Percentiles rank a stretch among this genome's conserved stretches.
These are phyloP conservation scores for Rugalucina vietnamica DNA, from an alignment of 2,888 invertebrate genomes.

Conservation along the genomic window DNA sequence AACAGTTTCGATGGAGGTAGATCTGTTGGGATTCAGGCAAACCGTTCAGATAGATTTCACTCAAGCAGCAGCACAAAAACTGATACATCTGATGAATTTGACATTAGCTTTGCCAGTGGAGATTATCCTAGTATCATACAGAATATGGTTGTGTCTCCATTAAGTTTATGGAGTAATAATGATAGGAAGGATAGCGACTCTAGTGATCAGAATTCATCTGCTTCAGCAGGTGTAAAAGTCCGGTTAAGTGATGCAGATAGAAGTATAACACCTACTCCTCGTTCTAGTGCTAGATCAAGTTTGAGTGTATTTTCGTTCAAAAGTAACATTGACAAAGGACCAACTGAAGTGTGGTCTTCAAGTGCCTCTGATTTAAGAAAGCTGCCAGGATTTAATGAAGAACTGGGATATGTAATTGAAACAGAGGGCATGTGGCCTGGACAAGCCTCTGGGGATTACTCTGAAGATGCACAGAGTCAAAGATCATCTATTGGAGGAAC, in stretches of 20 bases:
- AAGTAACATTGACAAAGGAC: conserved; percentile 56
- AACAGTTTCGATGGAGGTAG: conserved; percentile 43
- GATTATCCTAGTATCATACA: conserved; percentile 23
- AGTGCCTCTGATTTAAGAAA: conserved; percentile 49
- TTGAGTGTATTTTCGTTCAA: conserved; percentile 44
- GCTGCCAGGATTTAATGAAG: conserved; percentile 46
- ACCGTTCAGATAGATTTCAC: background rate
- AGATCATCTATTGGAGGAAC: conserved; percentile 42
- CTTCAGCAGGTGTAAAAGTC: conserved; percentile 48
- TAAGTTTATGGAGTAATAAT: conserved; percentile 70
- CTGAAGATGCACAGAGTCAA: conserved; percentile 65
- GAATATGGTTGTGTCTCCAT: conserved; percentile 65
- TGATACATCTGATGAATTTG: conserved; percentile 47
- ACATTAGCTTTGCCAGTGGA: conserved; percentile 50
- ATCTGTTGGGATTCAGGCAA: conserved; percentile 55
- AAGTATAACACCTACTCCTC: conserved; percentile 47
- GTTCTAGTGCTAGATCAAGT: conserved; percentile 44
- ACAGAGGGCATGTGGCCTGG: conserved; percentile 64
- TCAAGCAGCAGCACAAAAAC: conserved; percentile 34
- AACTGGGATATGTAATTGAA: conserved; percentile 63
- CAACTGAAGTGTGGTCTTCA: conserved; percentile 67
- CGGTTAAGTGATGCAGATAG: conserved; percentile 37
- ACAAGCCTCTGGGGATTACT: conserved; percentile 36
- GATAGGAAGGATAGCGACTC: conserved; percentile 57
- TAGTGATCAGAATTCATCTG: conserved; percentile 49